Conservation (phyloP, 2,113 vertebrate genomes). For the Cepphus grylle region DNA sequence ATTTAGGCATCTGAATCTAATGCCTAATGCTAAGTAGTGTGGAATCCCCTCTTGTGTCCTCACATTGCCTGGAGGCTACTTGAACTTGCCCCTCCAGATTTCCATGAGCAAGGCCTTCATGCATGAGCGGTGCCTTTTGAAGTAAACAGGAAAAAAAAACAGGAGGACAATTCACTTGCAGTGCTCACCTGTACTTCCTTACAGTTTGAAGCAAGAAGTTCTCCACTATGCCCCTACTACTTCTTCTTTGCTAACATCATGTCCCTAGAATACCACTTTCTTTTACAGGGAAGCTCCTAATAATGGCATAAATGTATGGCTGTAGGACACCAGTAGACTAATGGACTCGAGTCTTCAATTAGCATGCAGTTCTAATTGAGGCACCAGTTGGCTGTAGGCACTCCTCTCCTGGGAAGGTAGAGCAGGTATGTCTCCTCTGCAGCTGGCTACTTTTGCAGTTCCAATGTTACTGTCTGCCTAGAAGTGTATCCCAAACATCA, state of each 20-base stretch:
- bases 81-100: neutral
- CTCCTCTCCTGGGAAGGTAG: neutral
- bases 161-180: neutral
- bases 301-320: neutral
- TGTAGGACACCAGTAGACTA: neutral
- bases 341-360: rapidly evolving
- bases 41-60: neutral
- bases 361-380: neutral
- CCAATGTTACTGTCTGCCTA: neutral
- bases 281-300: neutral
- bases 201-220: neutral
- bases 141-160: neutral
- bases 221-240: neutral
- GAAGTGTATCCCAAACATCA: neutral
- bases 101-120: neutral
- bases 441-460: neutral
- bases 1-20: neutral
- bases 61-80: neutral
- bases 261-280: neutral
- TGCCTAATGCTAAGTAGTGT: neutral
- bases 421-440: neutral
- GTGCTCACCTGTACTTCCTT: neutral
- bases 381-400: neutral
- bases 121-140: neutral
- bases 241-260: neutral